Evolutionary conservation across 35 echinoderm and acorn worm species (phyloP), one percentile per base, ranked within the genome.

Genomic region (Diadema setosum): DNA sequence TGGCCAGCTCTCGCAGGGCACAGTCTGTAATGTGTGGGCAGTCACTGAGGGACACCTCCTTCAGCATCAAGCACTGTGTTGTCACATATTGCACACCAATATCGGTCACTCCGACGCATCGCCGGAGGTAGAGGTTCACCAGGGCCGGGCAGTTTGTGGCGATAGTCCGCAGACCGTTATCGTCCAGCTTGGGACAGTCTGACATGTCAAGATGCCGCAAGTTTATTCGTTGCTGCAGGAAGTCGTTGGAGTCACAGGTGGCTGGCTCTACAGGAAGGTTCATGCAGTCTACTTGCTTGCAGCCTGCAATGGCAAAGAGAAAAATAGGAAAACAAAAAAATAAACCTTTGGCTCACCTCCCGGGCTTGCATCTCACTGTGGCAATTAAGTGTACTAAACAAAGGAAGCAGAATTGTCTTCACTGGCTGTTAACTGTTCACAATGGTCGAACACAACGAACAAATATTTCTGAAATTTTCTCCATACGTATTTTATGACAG

Each of bases 201-300:
- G 96, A 89, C 92, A 99, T 94, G 59, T 99, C 96, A 58, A 99
- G 81, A 80, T 91, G 90, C 3, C 96, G 86, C 23, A 99, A 65
- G 20, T 83, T 91, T 17, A 96, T 96, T 45, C 85, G 90, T 75
- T 96, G 94, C 37, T 86, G 85, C 50, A 86, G 20, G 83, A 91
- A 91, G 20, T 42, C 39, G 2, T 82, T 60, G 16, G 82, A 83
- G 29, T 91, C 89, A 56, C 76, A 86, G 34, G 75, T 42, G 32
- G 82, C 45, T 26, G 83, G 50, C 33, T 95, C 93, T 21, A 56
- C 65, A 8, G 93, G 88, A 18, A 95, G 46, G 45, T 88, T 90
- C 75, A 95, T 91, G 46, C 93, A 95, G 55, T 90, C 90, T 5
- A 95, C 52, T 29, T 89, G 85, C 82, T 81, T 90, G 39, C 93